phyloP scores from a whole-genome alignment of 2,888 invertebrate genomes.

The Idaea aversata region DNA sequence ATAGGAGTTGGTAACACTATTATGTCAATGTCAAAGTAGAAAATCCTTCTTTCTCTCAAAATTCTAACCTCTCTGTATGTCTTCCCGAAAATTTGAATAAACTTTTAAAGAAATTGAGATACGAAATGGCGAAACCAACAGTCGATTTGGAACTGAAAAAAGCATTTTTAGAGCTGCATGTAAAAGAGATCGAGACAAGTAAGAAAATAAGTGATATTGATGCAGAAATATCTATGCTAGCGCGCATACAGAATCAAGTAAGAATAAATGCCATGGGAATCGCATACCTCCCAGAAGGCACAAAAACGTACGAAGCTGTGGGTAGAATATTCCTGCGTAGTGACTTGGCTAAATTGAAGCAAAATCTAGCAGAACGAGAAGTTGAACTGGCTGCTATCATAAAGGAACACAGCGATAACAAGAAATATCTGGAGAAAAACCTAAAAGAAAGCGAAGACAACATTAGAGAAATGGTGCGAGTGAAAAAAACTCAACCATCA shows the following conservation, averaged over 20 bases:
- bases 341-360: conserved; percentile 82
- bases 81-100: background rate
- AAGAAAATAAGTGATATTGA: conserved; percentile 90
- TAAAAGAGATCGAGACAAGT: conserved; percentile 89
- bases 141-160: conserved; percentile 82
- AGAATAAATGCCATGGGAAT: conserved; percentile 86
- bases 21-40: background rate
- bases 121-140: conserved; percentile 38
- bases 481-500: conserved; percentile 45
- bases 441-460: conserved; percentile 82
- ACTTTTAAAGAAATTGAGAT: background rate
- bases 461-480: conserved; percentile 29
- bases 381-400: conserved; percentile 82
- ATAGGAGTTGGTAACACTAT: too few relatives aligned
- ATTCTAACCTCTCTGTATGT: background rate
- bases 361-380: conserved; percentile 82
- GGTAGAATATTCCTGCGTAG: conserved; percentile 91
- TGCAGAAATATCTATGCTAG: conserved; percentile 86
- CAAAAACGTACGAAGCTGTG: conserved; percentile 88
- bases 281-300: conserved; percentile 80
- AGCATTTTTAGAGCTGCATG: conserved; percentile 90
- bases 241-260: conserved; percentile 84
- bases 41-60: background rate
- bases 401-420: conserved; percentile 86
- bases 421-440: conserved; percentile 89